These are phyloP conservation scores for Sesia apiformis DNA, from an alignment of 2,888 invertebrate genomes.

Conservation along the genomic window DNA sequence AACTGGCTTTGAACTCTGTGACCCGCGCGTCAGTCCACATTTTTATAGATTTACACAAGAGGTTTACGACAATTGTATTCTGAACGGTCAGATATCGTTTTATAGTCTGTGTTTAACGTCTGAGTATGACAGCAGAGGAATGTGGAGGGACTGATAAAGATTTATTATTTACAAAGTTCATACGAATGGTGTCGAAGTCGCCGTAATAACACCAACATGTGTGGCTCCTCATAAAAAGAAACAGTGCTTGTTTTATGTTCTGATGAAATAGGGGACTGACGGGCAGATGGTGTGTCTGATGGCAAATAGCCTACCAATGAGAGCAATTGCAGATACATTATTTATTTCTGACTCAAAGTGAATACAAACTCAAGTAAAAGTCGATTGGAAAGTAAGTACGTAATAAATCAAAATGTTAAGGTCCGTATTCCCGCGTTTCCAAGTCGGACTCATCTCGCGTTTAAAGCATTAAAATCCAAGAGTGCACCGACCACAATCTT, in stretches of 20 bases:
- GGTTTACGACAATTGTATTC: constrained; percentile 26
- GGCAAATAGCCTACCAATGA: no score
- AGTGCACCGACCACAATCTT: constrained; percentile 6
- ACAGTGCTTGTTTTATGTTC: not conserved
- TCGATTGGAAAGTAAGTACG: no score
- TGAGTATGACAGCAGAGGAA: constrained; percentile 1
- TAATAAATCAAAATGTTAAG: no score
- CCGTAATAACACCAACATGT: not conserved
- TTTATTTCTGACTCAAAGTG: no score
- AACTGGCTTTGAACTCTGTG: constrained; percentile 23
- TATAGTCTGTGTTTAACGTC: constrained; percentile 5
- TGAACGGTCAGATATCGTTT: constrained; percentile 10
- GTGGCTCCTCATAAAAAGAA: not conserved
- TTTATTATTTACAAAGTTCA: not conserved
- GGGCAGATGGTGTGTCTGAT: no score
- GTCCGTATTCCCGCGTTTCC: not conserved
- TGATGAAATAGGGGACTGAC: no score
- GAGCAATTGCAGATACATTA: no score
- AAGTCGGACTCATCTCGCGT: not conserved
- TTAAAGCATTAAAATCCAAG: not conserved
- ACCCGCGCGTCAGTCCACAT: constrained; percentile 26
- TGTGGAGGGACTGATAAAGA: not conserved
- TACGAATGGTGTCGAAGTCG: not conserved
- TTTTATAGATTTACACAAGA: constrained; percentile 31
- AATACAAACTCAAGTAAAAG: no score